Evolutionary conservation across 1,140 invertebrate genomes (phyloP).

Genomic region (Calliopsis andreniformis): DNA sequence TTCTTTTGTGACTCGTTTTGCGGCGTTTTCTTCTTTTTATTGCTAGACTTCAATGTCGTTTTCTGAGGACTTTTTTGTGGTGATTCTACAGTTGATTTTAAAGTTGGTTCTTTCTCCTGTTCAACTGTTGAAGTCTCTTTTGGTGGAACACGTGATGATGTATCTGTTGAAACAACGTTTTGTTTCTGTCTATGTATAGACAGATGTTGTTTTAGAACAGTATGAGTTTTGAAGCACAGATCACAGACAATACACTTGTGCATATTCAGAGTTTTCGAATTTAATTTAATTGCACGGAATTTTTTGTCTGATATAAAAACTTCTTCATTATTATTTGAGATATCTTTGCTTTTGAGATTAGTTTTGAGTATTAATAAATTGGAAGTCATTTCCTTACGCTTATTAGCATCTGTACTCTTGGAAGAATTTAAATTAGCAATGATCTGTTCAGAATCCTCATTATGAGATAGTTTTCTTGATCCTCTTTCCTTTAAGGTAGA

Average conservation of each 20-base stretch:
- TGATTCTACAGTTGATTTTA: too few species aligned
- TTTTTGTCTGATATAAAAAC: background rate
- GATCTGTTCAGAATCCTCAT: background rate
- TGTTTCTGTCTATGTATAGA: slow-evolving; percentile 1
- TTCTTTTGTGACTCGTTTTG: background rate
- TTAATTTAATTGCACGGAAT: background rate
- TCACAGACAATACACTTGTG: slow-evolving; percentile 43
- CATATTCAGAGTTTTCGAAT: background rate
- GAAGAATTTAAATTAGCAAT: background rate
- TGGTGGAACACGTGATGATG: too few species aligned
- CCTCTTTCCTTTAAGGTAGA: too few species aligned
- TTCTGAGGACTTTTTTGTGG: background rate
- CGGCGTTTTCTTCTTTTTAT: too few species aligned
- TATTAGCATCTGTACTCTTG: background rate
- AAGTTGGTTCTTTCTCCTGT: background rate
- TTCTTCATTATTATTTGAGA: background rate
- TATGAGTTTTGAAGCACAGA: background rate
- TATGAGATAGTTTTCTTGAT: too few species aligned
- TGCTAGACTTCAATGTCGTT: background rate
- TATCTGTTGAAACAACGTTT: background rate
- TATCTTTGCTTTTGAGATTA: too few species aligned
- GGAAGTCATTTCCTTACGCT: background rate
- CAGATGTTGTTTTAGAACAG: slow-evolving; percentile 17
- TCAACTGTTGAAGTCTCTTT: background rate
- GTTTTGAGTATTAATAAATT: background rate